phyloP scores from a whole-genome alignment of 2,797 vertebrate species.

The Acanthornis magna region DNA sequence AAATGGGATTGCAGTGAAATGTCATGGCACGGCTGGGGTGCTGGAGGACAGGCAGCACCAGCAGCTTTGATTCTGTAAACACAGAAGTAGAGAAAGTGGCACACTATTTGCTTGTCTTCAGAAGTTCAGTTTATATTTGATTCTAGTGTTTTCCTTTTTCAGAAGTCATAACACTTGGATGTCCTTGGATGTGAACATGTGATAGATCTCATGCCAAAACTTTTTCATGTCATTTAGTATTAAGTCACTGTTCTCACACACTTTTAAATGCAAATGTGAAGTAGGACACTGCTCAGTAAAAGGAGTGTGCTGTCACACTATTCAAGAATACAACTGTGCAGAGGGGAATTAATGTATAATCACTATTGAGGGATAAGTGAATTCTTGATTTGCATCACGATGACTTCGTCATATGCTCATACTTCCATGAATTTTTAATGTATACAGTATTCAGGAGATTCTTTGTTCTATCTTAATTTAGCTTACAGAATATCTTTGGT shows the following conservation, averaged over 20 bases:
- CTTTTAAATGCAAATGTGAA: not conserved
- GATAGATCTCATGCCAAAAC: not conserved
- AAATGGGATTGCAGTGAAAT: not conserved
- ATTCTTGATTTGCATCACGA: not conserved
- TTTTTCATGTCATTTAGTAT: not conserved
- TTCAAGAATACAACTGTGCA: not conserved
- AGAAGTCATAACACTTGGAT: not conserved
- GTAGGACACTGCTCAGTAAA: not conserved
- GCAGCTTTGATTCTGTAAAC: not conserved
- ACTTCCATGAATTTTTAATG: not conserved
- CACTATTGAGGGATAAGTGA: not conserved
- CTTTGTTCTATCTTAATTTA: not conserved
- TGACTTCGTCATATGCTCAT: not conserved
- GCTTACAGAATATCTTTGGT: not conserved
- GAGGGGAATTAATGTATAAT: not conserved
- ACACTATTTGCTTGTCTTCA: not conserved
- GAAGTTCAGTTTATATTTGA: not conserved
- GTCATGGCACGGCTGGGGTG: not conserved
- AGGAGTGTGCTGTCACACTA: not conserved
- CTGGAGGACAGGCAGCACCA: not conserved
- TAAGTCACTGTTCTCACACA: not conserved
- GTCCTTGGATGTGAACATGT: not conserved
- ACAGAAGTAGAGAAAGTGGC: accelerated
- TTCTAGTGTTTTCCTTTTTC: not conserved
- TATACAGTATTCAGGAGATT: not conserved